Evolutionary conservation across 2,797 vertebrate species (phyloP).

Genomic region (Urophycis tenuis): DNA sequence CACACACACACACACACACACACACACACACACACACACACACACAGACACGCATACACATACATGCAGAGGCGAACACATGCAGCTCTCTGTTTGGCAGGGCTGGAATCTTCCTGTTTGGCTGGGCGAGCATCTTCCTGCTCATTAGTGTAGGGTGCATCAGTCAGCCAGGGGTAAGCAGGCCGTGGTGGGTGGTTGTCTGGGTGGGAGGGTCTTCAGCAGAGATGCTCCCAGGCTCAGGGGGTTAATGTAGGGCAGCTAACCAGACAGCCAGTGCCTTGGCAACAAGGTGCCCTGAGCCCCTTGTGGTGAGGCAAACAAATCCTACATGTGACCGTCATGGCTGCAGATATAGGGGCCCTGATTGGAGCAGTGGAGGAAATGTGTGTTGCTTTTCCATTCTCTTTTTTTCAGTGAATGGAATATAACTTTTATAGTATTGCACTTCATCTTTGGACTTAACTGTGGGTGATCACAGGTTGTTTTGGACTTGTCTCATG

Average conservation of each 20-base stretch:
- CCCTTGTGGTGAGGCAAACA: conserved; percentile 2
- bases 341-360: neutral
- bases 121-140: conserved; percentile 23
- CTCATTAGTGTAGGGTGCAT: conserved; percentile 32
- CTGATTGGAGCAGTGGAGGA: neutral
- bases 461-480: too few species aligned
- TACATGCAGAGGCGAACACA: neutral
- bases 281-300: conserved; percentile 10
- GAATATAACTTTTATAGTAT: too few species aligned
- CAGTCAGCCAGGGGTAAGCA: conserved; percentile 34
- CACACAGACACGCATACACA: neutral
- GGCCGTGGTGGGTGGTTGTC: neutral
- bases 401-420: too few species aligned
- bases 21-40: conserved; percentile 4
- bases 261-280: neutral
- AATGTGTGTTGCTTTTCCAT: neutral
- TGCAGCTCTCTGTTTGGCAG: neutral
- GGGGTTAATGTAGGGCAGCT: conserved; percentile 22
- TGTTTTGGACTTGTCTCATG: too few species aligned
- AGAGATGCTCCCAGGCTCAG: conserved; percentile 19
- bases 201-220: neutral
- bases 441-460: too few species aligned
- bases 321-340: conserved; percentile 13
- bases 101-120: conserved; percentile 22
- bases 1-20: conserved; percentile 7